phyloP scores from a whole-genome alignment of 1,140 invertebrate species.

The Drosophila gunungcola region DNA sequence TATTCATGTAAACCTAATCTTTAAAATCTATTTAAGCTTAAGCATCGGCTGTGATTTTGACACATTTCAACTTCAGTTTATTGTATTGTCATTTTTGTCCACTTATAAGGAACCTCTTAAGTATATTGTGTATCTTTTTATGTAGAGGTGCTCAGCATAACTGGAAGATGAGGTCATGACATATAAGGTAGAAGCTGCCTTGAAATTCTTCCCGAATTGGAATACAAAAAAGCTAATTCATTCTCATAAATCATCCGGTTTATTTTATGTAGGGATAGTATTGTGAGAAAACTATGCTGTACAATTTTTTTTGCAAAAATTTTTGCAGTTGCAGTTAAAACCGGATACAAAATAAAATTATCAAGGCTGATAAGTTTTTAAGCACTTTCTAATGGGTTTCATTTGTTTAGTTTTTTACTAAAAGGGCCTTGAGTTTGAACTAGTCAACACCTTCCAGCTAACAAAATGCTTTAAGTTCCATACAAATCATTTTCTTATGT shows the following conservation, averaged over 20 bases:
- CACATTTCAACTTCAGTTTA: background rate
- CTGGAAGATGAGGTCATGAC: slow-evolving; percentile 64
- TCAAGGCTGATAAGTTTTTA: slow-evolving; percentile 3
- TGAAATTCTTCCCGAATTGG: slow-evolving; percentile 31
- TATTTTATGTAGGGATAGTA: slow-evolving; percentile 2
- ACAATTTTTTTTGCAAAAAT: background rate
- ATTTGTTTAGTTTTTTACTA: background rate
- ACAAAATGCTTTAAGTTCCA: background rate
- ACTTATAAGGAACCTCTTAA: slow-evolving; percentile 28
- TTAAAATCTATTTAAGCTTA: slow-evolving; percentile 7
- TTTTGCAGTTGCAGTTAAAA: background rate
- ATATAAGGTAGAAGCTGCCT: slow-evolving; percentile 43
- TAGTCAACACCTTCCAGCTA: slow-evolving; percentile 10
- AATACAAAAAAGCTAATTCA: slow-evolving; percentile 15
- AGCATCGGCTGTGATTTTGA: slow-evolving; percentile 25
- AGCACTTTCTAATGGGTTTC: slow-evolving; percentile 1
- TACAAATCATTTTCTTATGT: slow-evolving; percentile 8
- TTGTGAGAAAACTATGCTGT: background rate
- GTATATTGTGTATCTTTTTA: slow-evolving; percentile 1
- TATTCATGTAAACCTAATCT: no score
- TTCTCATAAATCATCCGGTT: slow-evolving; percentile 40
- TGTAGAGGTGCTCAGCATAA: slow-evolving; percentile 50
- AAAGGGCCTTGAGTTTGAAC: slow-evolving; percentile 14
- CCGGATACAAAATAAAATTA: background rate
- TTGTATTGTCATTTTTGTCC: background rate